These are phyloP conservation scores for Acipenser oxyrinchus DNA, from an alignment of 2,797 vertebrate genomes.

Conservation along the genomic window DNA sequence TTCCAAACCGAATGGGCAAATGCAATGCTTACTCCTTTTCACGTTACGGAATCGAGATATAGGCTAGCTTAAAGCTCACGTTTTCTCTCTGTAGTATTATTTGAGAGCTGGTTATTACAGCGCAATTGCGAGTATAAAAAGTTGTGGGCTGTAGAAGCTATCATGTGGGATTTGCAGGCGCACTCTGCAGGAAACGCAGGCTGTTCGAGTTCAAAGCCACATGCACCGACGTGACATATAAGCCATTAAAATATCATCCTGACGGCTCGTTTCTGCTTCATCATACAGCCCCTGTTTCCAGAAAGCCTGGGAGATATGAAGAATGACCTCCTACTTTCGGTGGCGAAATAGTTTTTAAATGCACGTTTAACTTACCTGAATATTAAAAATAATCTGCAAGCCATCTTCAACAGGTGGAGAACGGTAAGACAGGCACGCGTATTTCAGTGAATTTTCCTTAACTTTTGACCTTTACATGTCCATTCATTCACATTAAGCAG, in stretches of 20 bases:
- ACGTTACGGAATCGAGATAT: background rate
- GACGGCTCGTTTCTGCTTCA: slow-evolving; percentile 79
- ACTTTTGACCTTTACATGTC: slow-evolving; percentile 22
- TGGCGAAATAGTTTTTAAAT: slow-evolving; percentile 41
- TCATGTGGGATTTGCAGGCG: slow-evolving; percentile 94
- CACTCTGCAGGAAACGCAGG: slow-evolving; percentile 91
- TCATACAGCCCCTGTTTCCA: slow-evolving; percentile 73
- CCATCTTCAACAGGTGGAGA: slow-evolving; percentile 78
- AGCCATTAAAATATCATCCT: slow-evolving; percentile 92
- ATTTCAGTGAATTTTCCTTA: slow-evolving; percentile 17
- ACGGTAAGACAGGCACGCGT: slow-evolving; percentile 47
- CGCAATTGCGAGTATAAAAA: slow-evolving; percentile 63
- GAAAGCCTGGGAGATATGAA: slow-evolving; percentile 61
- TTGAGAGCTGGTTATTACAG: slow-evolving; percentile 53
- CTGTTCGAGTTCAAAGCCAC: slow-evolving; percentile 96
- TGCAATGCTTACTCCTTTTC: too few relatives aligned
- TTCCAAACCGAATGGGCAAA: too few relatives aligned
- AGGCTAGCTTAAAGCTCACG: slow-evolving; percentile 6
- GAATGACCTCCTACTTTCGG: slow-evolving; percentile 56
- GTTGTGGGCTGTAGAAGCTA: slow-evolving; percentile 94
- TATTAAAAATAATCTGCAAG: slow-evolving; percentile 49
- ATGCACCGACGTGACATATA: slow-evolving; percentile 87
- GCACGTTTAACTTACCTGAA: slow-evolving; percentile 22
- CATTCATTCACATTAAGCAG: slow-evolving; percentile 19
- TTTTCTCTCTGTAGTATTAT: slow-evolving; percentile 19